These are phyloP conservation scores for Ciconia maguari DNA, from an alignment of 2,113 vertebrate genomes.

Conservation along the genomic window DNA sequence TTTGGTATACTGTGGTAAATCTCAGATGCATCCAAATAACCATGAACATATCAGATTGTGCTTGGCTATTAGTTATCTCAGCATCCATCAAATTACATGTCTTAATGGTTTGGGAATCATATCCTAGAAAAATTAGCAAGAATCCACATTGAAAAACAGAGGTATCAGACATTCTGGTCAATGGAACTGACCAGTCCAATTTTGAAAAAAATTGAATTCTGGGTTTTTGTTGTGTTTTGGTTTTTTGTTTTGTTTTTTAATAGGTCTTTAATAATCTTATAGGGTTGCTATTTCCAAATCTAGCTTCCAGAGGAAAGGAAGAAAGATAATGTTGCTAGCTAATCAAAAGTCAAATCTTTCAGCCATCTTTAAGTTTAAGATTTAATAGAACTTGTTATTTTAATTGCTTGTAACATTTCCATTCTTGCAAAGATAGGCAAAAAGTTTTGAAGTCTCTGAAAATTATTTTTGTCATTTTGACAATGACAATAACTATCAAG, in stretches of 20 bases:
- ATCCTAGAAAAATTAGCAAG: background rate
- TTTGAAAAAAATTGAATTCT: background rate
- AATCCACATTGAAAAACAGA: background rate
- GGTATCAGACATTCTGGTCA: background rate
- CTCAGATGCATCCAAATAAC: background rate
- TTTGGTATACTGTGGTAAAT: too few relatives aligned
- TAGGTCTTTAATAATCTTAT: background rate
- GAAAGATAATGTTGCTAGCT: background rate
- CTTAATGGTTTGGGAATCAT: background rate
- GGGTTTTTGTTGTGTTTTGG: background rate
- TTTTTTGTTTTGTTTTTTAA: background rate
- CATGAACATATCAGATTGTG: background rate
- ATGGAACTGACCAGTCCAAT: background rate
- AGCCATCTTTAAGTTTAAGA: background rate
- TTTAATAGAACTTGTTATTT: background rate
- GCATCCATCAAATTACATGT: background rate
- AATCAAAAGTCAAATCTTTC: background rate
- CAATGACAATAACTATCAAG: background rate
- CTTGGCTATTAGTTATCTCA: background rate
- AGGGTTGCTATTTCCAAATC: background rate
- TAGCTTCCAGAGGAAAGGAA: background rate
- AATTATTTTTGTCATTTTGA: background rate
- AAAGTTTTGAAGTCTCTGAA: background rate
- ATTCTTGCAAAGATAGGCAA: background rate
- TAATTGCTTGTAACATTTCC: background rate